Base-by-base conservation (phyloP, 2,797 vertebrate genomes). In the Gadopsis marmoratus region DNA sequence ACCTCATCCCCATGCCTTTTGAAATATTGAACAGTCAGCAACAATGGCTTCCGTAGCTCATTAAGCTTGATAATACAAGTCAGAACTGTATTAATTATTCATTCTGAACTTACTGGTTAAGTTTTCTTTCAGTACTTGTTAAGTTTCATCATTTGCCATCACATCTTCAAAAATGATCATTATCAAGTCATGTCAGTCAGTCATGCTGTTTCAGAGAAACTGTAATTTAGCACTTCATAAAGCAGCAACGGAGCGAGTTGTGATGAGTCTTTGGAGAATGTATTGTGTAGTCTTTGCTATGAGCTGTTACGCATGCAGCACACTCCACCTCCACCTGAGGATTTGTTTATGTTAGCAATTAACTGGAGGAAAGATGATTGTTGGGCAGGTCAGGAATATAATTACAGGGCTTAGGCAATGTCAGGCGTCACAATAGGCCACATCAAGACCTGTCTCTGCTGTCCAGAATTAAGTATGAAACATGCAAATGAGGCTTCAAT, bases 281-380 rank as follows among this genome's bases (percentile, higher is more conserved):
- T 82, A 59, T 72, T 55, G 45, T 78, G 69, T 59, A 65, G 65
- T 75, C 62, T 69, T 39, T 47, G 41, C 48, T 51, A 0, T 21
- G 48, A 74, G 63, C 56, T 39, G 14, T 41, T 89, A 54, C 85
- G 86, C 85, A 93, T 93, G 87, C 89, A 81, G 55, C 81, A 81
- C 80, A 50, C 79, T 74, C 76, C n/a, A n/a, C n/a, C n/a, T n/a
- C 91, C 91, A 93, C 90, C 88, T 87, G 91, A 94, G 86, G 89
- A 90, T 94, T 88, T 94, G 92, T 95, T 95, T 95, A 89, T 92
- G 89, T 94, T 90, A 45, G 90, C 92, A 94, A 94, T 95, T 95
- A 95, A 94, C 91, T 88, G 86, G 85, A 93, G 91, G 93, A 88
- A 93, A 92, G 91, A 91, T 92, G 89, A 94, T 92, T 93, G 91